Percentiles rank a stretch among this genome's conserved stretches.
Conservation (phyloP, 2,888 invertebrate genomes). For the Drosophila subsilvestris region DNA sequence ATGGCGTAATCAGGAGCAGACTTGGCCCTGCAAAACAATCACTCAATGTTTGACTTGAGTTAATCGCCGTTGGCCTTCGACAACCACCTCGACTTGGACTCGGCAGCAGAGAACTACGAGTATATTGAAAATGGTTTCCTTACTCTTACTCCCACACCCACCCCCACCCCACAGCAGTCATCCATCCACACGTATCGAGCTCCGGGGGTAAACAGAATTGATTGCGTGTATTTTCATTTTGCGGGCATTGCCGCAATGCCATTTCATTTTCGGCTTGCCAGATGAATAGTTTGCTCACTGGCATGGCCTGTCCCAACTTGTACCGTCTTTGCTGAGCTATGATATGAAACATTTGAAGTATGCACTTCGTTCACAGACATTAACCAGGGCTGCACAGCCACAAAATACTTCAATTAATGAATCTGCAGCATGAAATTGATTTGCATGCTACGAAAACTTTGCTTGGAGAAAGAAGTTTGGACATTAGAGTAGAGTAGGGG, state of each 20-base stretch:
- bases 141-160: too few species aligned
- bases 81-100: constrained; percentile 52
- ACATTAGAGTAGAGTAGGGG: too few species aligned
- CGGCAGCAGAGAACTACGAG: neutral
- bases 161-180: constrained; percentile 6
- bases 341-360: constrained; percentile 56
- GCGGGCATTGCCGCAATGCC: constrained; percentile 59
- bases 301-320: constrained; percentile 16
- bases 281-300: constrained; percentile 48
- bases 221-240: constrained; percentile 76
- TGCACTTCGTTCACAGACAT: constrained; percentile 24
- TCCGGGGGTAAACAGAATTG: constrained; percentile 70
- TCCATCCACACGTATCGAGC: constrained; percentile 40
- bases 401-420: neutral
- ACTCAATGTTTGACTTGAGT: constrained; percentile 78
- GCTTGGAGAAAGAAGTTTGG: too few species aligned
- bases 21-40: constrained; percentile 72
- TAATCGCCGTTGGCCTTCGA: constrained; percentile 75
- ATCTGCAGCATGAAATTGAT: neutral
- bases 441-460: too few species aligned
- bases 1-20: constrained; percentile 64
- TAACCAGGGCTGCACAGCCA: constrained; percentile 3
- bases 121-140: constrained; percentile 17
- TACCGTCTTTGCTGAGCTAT: constrained; percentile 18
- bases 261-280: constrained; percentile 61